phyloP scores from a whole-genome alignment of 2,113 vertebrate genomes.

The Prinia subflava region DNA sequence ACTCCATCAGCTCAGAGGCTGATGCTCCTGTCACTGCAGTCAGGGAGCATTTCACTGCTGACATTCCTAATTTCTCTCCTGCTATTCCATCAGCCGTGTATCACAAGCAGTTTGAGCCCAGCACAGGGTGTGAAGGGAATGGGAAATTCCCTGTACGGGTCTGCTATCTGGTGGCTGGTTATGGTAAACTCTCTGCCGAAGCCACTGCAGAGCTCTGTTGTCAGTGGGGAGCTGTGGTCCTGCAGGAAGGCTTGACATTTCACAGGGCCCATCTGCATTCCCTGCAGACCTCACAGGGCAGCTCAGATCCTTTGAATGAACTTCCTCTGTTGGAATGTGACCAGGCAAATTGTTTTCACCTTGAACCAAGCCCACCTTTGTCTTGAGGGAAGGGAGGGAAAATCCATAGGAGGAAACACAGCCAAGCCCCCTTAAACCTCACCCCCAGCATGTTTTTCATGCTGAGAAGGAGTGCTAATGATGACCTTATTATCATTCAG shows the following conservation, averaged over 20 bases:
- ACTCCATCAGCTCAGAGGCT: background rate
- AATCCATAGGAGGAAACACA: background rate
- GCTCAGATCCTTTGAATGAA: background rate
- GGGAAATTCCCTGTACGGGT: background rate
- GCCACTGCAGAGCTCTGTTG: background rate
- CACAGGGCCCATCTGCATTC: background rate
- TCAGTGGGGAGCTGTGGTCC: background rate
- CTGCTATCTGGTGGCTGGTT: background rate
- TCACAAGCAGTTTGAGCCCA: background rate
- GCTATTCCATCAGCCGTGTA: background rate
- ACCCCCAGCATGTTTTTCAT: background rate
- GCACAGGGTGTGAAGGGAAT: background rate
- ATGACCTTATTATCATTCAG: background rate
- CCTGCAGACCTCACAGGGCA: background rate
- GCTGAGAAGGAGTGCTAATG: background rate
- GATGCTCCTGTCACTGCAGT: background rate
- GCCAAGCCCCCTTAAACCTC: accelerated
- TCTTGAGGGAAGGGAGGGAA: background rate
- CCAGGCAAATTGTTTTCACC: background rate
- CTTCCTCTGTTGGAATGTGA: background rate
- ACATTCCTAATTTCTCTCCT: background rate
- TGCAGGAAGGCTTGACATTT: background rate
- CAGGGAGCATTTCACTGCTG: background rate
- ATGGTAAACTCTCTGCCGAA: background rate
- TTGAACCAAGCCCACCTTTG: background rate